Evolutionary conservation across 1,140 invertebrate species (phyloP), one percentile per base, ranked within the genome.

Genomic region (Sycobia sp.): DNA sequence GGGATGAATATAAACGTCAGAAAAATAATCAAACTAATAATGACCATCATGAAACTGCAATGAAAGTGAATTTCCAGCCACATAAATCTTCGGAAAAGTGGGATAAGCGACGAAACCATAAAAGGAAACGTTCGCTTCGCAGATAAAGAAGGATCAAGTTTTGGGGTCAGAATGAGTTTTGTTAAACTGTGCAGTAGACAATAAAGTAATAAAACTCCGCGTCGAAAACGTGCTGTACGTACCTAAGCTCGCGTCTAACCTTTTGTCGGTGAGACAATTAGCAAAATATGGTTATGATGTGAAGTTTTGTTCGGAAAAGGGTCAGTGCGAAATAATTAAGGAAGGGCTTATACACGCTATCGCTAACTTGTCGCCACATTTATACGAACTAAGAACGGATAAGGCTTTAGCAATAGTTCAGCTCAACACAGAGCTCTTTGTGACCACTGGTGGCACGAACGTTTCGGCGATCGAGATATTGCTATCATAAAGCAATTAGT

Each of bases 211-310:
- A 20, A n/a, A 62, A 29, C 36, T 67, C 13, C 25, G 53, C 7
- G 58, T 73, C 25, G 9, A 69, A 22, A 66, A 76, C 66, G 72
- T 74, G 43, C 57, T 73, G 1, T 73, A 65, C 70, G 67, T 75
- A 18, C 69, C 72, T 10, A 66, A 66, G 1, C 38, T 76, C 8
- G 57, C 65, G 13, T 69, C 69, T 3, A 76, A 75, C 53, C 59
- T 73, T 41, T 34, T 77, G 1, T 76, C 74, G 1, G 68, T 75
- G 0, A 75, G 69, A 23, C 62, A 74, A 67, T 67, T 78, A 2
- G 64, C 66, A 9, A 72, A 76, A n/a, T 70, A 69, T 34, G 71
- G 70, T 0, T 71, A 69, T 65, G 47, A 65, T 53, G 65, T 77
- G n/a, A 47, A 70, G 54, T 73, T 78, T 69, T 8, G 29, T 11